phyloP scores from a whole-genome alignment of 2,113 vertebrate genomes.

The Silurus meridionalis region DNA sequence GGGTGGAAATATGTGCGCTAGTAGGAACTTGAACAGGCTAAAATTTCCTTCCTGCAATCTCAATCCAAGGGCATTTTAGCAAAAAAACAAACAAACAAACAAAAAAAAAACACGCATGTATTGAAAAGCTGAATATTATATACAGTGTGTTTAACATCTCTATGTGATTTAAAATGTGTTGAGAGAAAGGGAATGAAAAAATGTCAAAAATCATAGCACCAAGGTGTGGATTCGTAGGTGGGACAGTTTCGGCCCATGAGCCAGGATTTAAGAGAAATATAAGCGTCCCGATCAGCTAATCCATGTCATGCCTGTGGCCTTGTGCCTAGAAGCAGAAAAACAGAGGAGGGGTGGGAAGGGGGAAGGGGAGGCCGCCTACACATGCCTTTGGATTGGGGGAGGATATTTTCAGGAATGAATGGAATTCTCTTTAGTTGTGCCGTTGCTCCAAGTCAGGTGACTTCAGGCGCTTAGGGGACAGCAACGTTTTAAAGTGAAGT shows the following conservation, averaged over 20 bases:
- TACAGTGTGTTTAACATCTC: neutral
- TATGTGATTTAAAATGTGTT: neutral
- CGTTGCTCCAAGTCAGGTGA: conserved; percentile 54
- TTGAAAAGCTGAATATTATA: neutral
- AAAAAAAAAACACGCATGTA: neutral
- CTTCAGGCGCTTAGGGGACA: conserved; percentile 43
- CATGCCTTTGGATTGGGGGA: conserved; percentile 55
- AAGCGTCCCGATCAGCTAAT: conserved; percentile 48
- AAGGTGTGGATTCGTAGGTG: neutral
- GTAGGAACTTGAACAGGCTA: conserved; percentile 43
- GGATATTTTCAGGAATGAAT: conserved; percentile 56
- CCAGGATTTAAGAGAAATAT: conserved; percentile 29
- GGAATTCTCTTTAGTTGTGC: conserved; percentile 57
- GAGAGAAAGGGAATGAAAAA: neutral
- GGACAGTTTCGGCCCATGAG: conserved; percentile 18
- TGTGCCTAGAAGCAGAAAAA: conserved; percentile 32
- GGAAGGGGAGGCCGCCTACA: conserved; percentile 48
- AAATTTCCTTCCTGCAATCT: neutral
- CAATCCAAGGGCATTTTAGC: neutral
- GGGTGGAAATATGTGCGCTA: conserved; percentile 34
- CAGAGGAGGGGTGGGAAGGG: conserved; percentile 34
- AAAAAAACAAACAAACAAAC: neutral
- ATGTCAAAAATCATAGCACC: neutral
- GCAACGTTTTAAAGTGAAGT: neutral
- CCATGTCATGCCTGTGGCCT: conserved; percentile 55